Evolutionary conservation across 1,140 invertebrate genomes (phyloP).

Genomic region (Euwallacea fornicatus): DNA sequence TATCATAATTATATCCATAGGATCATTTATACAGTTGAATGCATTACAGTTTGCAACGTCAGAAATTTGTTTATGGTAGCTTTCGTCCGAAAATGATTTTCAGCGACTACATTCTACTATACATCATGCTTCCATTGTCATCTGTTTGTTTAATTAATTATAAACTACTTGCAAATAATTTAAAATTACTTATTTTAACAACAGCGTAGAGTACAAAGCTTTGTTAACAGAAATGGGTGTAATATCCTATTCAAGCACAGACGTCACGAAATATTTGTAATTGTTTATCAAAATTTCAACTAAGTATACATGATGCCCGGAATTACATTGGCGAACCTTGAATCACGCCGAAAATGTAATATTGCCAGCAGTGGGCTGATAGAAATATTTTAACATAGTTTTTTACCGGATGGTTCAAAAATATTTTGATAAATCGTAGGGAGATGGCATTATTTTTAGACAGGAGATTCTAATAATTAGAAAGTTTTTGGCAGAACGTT

Average conservation of each 20-base stretch:
- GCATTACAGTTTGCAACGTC: background rate
- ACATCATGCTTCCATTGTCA: too few species aligned
- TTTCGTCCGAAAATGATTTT: background rate
- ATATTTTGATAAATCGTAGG: too few species aligned
- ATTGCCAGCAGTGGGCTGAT: background rate
- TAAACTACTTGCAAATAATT: conserved; percentile 13
- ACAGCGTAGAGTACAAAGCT: background rate
- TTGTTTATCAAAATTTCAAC: background rate
- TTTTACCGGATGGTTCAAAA: too few species aligned
- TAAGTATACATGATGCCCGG: background rate
- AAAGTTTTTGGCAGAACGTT: too few species aligned
- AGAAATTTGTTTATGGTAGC: background rate
- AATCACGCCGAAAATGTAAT: background rate
- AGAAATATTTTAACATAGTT: too few species aligned
- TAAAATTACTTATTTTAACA: conserved; percentile 1
- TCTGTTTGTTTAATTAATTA: conserved; percentile 10
- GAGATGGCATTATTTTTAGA: too few species aligned
- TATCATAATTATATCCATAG: background rate
- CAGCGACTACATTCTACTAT: too few species aligned
- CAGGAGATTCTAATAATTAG: too few species aligned
- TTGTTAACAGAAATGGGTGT: background rate
- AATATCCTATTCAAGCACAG: background rate
- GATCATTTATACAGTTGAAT: background rate
- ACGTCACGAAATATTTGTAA: background rate
- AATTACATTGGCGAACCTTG: too few species aligned